Conservation (phyloP, 2,888 invertebrate species). For the Hecatera dysodea region DNA sequence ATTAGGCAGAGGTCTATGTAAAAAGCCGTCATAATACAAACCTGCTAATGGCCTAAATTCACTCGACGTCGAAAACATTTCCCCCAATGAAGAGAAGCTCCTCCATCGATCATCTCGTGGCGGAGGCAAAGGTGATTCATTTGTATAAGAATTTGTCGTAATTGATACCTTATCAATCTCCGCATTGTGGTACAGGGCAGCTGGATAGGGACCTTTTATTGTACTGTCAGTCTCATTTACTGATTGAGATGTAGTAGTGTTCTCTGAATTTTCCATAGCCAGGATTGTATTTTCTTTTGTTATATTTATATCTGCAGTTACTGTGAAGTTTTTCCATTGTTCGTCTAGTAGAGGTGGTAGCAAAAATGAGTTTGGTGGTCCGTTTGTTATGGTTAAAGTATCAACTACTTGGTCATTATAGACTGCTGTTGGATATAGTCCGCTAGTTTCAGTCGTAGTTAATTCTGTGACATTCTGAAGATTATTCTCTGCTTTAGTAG, state of each 20-base stretch:
- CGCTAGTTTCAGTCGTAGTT: slow-evolving; percentile 49
- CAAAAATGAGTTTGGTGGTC: slow-evolving; percentile 45
- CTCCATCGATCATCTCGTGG: slow-evolving; percentile 80
- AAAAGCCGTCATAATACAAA: slow-evolving; percentile 87
- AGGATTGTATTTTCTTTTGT: slow-evolving; percentile 46
- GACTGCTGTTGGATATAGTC: slow-evolving; percentile 53
- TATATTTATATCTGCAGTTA: slow-evolving; percentile 54
- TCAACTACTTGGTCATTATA: slow-evolving; percentile 55
- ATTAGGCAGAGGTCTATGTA: slow-evolving; percentile 79
- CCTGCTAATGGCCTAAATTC: slow-evolving; percentile 86
- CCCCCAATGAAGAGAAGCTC: slow-evolving; percentile 73
- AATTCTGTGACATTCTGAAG: slow-evolving; percentile 35
- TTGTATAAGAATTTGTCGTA: slow-evolving; percentile 81
- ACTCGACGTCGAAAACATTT: slow-evolving; percentile 67
- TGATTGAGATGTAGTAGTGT: slow-evolving; percentile 48
- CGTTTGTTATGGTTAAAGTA: slow-evolving; percentile 45
- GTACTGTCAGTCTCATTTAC: slow-evolving; percentile 63
- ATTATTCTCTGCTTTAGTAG: slow-evolving; percentile 20
- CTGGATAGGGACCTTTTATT: slow-evolving; percentile 73
- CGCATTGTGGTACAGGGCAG: slow-evolving; percentile 75
- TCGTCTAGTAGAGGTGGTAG: slow-evolving; percentile 64
- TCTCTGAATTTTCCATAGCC: slow-evolving; percentile 27
- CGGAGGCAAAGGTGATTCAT: slow-evolving; percentile 74
- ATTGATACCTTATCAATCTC: slow-evolving; percentile 81
- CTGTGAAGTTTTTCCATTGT: slow-evolving; percentile 72